A percentile compares a stretch with the other conserved stretches of the same genome.
phyloP scores from a whole-genome alignment of 2,888 invertebrate genomes.

The Napeogenes sylphis region DNA sequence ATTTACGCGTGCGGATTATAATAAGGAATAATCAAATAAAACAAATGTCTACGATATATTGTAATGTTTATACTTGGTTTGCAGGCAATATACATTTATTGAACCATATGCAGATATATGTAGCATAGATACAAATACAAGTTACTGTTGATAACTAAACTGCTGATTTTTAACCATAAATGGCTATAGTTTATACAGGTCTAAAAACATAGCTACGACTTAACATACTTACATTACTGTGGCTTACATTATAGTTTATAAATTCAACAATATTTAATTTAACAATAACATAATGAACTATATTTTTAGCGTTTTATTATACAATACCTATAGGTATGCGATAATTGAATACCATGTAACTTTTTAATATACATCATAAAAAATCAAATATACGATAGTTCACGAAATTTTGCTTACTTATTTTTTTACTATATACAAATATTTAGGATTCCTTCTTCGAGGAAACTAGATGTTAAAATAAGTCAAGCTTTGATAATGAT shows the following conservation, averaged over 20 bases:
- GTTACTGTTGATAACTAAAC: conserved; percentile 23
- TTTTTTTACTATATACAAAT: not conserved
- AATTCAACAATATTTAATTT: conserved; percentile 71
- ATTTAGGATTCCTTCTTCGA: not conserved
- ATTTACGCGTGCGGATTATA: not conserved
- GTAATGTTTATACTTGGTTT: conserved; percentile 62
- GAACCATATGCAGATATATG: conserved; percentile 51
- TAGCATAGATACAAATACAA: conserved; percentile 27
- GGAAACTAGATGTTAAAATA: not conserved
- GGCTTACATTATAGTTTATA: conserved; percentile 60
- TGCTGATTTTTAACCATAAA: conserved; percentile 12
- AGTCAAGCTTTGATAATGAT: not conserved
- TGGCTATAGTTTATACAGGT: conserved; percentile 29
- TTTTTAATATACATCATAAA: conserved; percentile 13
- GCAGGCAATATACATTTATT: conserved; percentile 68
- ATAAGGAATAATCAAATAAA: conserved; percentile 28
- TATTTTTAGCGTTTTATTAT: conserved; percentile 37
- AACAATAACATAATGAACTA: conserved; percentile 68
- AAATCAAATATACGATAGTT: conserved; percentile 19
- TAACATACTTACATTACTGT: conserved; percentile 31
- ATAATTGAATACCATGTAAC: conserved; percentile 20
- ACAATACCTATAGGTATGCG: conserved; percentile 32
- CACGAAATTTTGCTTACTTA: not conserved
- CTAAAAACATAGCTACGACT: conserved; percentile 36
- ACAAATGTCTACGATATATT: conserved; percentile 43